Conservation (phyloP, 2,888 invertebrate genomes). For the Camponotus fellah region DNA sequence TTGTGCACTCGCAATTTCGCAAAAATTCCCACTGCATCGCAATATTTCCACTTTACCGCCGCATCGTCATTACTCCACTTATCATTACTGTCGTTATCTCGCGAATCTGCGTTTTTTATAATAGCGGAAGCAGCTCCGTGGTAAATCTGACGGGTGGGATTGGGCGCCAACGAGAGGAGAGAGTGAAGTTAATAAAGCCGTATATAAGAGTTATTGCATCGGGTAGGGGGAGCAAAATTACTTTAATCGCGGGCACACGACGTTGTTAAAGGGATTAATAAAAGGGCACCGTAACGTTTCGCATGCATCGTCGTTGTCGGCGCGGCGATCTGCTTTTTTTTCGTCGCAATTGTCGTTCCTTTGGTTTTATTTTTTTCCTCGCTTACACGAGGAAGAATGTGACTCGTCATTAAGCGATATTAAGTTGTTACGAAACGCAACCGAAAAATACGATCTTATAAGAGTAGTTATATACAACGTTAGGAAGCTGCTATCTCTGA, state of each 20-base stretch:
- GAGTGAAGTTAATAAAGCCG: slow-evolving; percentile 44
- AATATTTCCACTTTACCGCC: slow-evolving; percentile 21
- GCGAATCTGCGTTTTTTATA: slow-evolving; percentile 18
- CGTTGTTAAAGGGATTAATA: slow-evolving; percentile 29
- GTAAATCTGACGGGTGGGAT: slow-evolving; percentile 21
- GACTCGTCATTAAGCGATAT: slow-evolving; percentile 35
- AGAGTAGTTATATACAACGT: slow-evolving; percentile 20
- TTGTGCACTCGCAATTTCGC: slow-evolving; percentile 28
- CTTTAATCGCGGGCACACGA: slow-evolving; percentile 32
- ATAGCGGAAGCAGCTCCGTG: not conserved
- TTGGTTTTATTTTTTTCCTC: not conserved
- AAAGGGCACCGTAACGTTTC: slow-evolving; percentile 28
- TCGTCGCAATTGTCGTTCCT: not conserved
- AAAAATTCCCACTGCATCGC: slow-evolving; percentile 27
- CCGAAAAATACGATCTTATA: not conserved
- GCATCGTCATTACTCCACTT: slow-evolving; percentile 35
- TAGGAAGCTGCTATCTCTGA: not conserved
- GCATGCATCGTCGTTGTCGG: not conserved
- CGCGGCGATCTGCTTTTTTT: not conserved
- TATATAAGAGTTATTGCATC: slow-evolving; percentile 22
- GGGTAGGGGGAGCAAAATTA: slow-evolving; percentile 24
- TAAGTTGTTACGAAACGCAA: slow-evolving; percentile 26
- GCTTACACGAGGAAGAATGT: not conserved
- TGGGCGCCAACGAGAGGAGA: slow-evolving; percentile 33
- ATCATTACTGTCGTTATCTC: slow-evolving; percentile 32